phyloP scores from a whole-genome alignment of 2,113 vertebrate genomes.

The Oenanthe oenanthe region DNA sequence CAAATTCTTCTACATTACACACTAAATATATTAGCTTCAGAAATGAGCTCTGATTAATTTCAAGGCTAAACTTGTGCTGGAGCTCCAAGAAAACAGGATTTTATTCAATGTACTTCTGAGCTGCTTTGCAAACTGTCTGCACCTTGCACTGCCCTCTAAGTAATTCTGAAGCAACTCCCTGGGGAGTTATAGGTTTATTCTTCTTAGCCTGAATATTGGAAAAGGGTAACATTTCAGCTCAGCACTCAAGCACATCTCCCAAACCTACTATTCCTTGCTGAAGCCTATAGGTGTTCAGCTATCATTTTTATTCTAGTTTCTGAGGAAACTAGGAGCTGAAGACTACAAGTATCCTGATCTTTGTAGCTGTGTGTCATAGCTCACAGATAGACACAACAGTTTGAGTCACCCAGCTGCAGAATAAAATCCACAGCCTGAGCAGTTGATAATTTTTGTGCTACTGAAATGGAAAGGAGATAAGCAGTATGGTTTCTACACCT shows the following conservation, averaged over 20 bases:
- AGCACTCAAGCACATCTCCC: not conserved
- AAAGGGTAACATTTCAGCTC: not conserved
- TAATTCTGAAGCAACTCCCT: not conserved
- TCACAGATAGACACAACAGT: fast-evolving
- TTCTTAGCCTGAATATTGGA: not conserved
- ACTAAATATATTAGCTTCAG: not conserved
- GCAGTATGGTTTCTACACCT: not conserved
- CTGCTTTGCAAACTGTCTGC: not conserved
- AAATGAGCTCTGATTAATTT: not conserved
- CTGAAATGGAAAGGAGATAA: not conserved
- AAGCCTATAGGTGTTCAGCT: not conserved
- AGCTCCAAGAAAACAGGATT: not conserved
- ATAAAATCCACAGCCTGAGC: not conserved
- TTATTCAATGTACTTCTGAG: not conserved
- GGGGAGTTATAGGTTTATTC: not conserved
- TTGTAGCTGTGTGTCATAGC: not conserved
- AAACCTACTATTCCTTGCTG: not conserved
- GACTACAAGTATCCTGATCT: not conserved
- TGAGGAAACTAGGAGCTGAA: not conserved
- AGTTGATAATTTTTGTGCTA: not conserved
- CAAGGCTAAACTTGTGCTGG: not conserved
- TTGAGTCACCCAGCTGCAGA: not conserved
- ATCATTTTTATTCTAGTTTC: not conserved
- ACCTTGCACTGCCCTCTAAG: not conserved
- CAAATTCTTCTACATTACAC: not conserved